phyloP scores from a whole-genome alignment of 2,888 invertebrate genomes.

The Ectropis crepuscularia region DNA sequence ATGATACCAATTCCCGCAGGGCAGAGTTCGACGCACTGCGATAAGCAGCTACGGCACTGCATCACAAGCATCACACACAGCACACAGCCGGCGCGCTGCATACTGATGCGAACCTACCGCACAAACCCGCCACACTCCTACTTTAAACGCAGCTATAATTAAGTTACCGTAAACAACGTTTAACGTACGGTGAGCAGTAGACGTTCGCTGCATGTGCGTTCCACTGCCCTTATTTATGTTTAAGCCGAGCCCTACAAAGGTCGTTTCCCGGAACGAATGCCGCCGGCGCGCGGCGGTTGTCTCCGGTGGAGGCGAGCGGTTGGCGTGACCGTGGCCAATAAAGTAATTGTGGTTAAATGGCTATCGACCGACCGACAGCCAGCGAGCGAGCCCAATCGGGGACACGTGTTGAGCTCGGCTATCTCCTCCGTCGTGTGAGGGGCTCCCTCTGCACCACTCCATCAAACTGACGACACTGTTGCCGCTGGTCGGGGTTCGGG shows the following conservation, averaged over 20 bases:
- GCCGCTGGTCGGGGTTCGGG: neutral
- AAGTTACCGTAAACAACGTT: constrained; percentile 1
- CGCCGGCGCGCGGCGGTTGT: constrained; percentile 1
- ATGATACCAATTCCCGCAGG: constrained; percentile 26
- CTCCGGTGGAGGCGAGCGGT: constrained; percentile 3
- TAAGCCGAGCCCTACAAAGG: constrained; percentile 2
- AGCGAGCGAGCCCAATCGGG: constrained; percentile 18
- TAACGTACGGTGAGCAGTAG: neutral
- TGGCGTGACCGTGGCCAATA: constrained; percentile 24
- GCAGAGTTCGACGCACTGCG: constrained; percentile 41
- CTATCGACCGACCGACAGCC: constrained; percentile 15
- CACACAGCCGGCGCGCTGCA: neutral
- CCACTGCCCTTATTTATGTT: neutral
- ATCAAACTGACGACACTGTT: neutral
- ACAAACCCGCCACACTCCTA: neutral
- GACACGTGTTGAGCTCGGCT: constrained; percentile 35
- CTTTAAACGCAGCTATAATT: neutral
- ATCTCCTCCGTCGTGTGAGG: constrained; percentile 24
- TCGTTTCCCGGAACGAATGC: constrained; percentile 9
- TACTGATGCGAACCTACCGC: neutral
- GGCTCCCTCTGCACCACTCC: neutral
- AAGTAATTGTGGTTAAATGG: constrained; percentile 20
- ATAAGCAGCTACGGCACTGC: constrained; percentile 31
- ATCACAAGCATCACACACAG: neutral
- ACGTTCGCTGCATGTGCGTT: neutral